Percentiles rank a stretch among this genome's conserved stretches.
phyloP scores from a whole-genome alignment of 2,113 vertebrate genomes.

The Callopanchax toddi region DNA sequence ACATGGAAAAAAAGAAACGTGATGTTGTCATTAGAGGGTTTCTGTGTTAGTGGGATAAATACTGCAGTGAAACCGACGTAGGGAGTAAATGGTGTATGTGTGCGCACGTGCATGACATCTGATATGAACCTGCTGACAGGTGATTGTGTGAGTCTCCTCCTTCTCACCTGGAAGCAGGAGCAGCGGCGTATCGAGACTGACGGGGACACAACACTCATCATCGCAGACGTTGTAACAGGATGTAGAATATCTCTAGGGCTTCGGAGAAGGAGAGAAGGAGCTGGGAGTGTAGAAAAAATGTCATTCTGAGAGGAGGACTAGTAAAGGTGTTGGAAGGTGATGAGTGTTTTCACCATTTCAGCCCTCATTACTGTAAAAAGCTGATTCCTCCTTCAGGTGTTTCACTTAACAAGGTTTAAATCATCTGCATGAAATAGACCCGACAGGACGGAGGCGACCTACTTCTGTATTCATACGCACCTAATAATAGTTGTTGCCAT shows the following conservation, averaged over 20 bases:
- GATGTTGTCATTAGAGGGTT: slow-evolving; percentile 7
- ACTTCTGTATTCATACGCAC: slow-evolving; percentile 18
- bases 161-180: slow-evolving; percentile 43
- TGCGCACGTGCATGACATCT: not conserved
- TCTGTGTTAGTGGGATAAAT: slow-evolving; percentile 6
- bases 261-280: not conserved
- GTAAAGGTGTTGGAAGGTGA: not conserved
- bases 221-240: slow-evolving; percentile 52
- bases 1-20: not conserved
- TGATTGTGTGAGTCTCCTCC: slow-evolving; percentile 12
- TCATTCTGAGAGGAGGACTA: not conserved
- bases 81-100: slow-evolving; percentile 1
- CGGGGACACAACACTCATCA: slow-evolving; percentile 49
- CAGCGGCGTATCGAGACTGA: slow-evolving; percentile 36
- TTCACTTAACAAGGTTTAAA: slow-evolving; percentile 1
- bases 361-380: not conserved
- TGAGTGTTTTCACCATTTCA: not conserved
- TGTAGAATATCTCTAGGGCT: slow-evolving; percentile 41
- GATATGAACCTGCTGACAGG: slow-evolving; percentile 4
- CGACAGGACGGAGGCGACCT: not conserved
- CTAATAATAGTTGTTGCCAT: slow-evolving; percentile 50
- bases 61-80: slow-evolving; percentile 2
- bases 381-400: not conserved
- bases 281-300: not conserved
- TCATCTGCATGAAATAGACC: not conserved